Base-by-base conservation (phyloP, 2,888 invertebrate genomes). In the Villa cingulata region DNA sequence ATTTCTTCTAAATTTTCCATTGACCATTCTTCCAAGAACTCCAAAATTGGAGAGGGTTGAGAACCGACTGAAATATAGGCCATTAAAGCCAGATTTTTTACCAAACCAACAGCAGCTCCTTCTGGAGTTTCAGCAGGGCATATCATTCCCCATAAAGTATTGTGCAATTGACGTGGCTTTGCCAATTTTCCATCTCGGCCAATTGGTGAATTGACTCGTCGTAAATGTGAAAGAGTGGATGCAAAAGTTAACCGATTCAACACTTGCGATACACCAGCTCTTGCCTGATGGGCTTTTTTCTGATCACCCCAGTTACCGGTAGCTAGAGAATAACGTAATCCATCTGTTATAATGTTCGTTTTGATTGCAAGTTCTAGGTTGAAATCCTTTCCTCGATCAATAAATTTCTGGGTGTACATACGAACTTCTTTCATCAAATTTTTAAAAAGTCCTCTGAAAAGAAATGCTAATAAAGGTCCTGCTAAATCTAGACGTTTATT, bases 221-320 rank as follows among this genome's bases (percentile, higher is more conserved):
- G 75, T 60, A 99, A 81, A 80, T 99, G 98, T 10, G 97, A 97
- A 52, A 99, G 72, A 1, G 98, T 98, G 1, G 98, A 98, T 4
- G 96, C 97, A 73, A 96, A 99, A 0, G 98, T 99, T 55, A 99
- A 72, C 57, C 98, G 77, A 67, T 99, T 99, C 70, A 99, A 85
- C 70, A 98, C 97, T 49, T 56, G 52, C 12, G 70, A 70, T 38
- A 70, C 70, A 12, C 70, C 70, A 37, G 70, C 70, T 49, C 70
- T 61, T 3, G 70, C 96, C 72, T 95, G 94, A 80, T 98, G 97
- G 48, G 98, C 98, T 67, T 98, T 99, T 70, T 98, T 99, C 72
- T 99, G 98, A 67, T 99, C 98, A 42, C 98, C 98, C 98, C 98
- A 99, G 70, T 99, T 99, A 36, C 98, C 98, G 32, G 98, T 99